These are phyloP conservation scores for Mormoops blainvillei DNA, from an alignment of 2,113 vertebrate species.

Conservation along the genomic window DNA sequence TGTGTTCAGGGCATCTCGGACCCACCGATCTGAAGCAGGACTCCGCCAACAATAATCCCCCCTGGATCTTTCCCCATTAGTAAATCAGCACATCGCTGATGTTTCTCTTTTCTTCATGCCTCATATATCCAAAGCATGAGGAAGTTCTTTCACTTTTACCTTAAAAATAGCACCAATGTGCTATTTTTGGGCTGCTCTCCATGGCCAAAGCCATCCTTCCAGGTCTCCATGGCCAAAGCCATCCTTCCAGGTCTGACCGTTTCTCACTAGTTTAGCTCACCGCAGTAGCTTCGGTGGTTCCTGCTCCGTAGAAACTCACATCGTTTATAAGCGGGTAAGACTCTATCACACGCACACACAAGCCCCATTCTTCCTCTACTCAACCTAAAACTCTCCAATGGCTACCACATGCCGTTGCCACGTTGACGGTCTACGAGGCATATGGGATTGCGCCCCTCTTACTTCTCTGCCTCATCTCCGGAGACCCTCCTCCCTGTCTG, in stretches of 20 bases:
- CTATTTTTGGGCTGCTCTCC: background rate
- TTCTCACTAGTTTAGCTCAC: background rate
- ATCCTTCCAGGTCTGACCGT: background rate
- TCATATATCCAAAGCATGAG: background rate
- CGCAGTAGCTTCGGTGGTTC: background rate
- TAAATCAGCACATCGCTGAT: background rate
- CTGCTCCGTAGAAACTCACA: background rate
- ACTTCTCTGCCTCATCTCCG: background rate
- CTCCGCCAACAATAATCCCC: background rate
- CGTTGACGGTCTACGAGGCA: background rate
- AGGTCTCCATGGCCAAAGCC: background rate
- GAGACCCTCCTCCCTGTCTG: background rate
- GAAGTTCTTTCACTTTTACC: background rate
- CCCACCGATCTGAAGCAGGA: background rate
- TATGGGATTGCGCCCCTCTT: rapidly evolving
- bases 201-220: background rate
- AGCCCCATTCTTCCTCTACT: background rate
- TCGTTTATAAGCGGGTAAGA: background rate
- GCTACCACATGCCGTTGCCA: background rate
- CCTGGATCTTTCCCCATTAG: background rate
- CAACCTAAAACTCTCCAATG: background rate
- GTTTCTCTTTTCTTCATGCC: background rate
- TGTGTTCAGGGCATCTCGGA: background rate
- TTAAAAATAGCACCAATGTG: background rate
- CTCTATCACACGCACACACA: background rate